Percentiles rank a stretch among this genome's conserved stretches.
Evolutionary conservation across 37 sponge, comb jelly and placozoan species (phyloP).

Genomic region (Halisarca cf. caerulea): DNA sequence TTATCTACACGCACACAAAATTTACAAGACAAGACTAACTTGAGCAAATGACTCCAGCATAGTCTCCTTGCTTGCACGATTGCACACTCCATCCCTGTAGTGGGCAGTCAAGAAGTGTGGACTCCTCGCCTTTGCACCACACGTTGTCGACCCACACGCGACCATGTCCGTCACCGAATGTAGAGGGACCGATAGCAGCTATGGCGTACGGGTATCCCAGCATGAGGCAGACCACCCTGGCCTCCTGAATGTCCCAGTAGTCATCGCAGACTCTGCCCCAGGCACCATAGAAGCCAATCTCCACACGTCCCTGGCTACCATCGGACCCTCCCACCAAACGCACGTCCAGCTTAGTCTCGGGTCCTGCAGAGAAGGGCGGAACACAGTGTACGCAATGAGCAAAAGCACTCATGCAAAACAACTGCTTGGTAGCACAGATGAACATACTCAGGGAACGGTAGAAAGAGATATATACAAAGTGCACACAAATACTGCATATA

Average conservation of each 20-base stretch:
- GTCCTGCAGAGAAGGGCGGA: too few relatives aligned
- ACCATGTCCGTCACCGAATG: background rate
- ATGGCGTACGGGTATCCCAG: background rate
- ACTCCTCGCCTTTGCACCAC: background rate
- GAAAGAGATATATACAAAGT: too few relatives aligned
- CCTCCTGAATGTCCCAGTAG: background rate
- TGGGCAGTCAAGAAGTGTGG: background rate
- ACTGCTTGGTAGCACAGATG: too few relatives aligned
- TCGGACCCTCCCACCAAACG: background rate
- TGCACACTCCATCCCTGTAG: background rate
- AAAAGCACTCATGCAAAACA: too few relatives aligned
- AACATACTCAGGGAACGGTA: too few relatives aligned
- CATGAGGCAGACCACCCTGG: background rate
- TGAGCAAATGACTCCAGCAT: slow-evolving; percentile 6
- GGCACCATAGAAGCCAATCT: slow-evolving; percentile 1
- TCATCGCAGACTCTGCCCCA: slow-evolving; percentile 7
- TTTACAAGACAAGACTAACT: background rate
- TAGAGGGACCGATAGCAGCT: background rate
- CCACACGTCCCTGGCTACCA: background rate
- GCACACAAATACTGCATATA: too few relatives aligned
- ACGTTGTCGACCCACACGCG: background rate
- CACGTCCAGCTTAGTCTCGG: background rate
- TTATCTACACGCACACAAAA: background rate
- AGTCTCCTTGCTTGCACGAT: background rate
- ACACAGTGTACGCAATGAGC: too few relatives aligned